Conservation (phyloP, 2,888 invertebrate genomes). For the Mesorhabditis belari region DNA sequence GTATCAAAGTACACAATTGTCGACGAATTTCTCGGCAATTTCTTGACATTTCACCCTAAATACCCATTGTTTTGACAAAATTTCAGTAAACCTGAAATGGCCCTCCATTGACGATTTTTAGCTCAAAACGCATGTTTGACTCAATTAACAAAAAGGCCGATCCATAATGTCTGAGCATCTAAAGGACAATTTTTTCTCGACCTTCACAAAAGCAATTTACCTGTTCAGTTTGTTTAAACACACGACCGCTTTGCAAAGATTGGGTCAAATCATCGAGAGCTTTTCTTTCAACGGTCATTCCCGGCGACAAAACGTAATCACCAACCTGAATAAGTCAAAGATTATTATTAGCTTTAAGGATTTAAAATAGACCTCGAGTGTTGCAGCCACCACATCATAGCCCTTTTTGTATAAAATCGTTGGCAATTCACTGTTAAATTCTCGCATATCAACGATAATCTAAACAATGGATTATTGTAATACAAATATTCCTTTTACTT, state of each 20-base stretch:
- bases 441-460: constrained; percentile 87
- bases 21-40: constrained; percentile 43
- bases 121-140: constrained; percentile 42
- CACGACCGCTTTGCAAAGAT: constrained; percentile 83
- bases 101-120: constrained; percentile 45
- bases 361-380: constrained; percentile 25
- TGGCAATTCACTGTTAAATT: constrained; percentile 92
- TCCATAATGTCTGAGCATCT: constrained; percentile 49
- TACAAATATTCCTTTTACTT: constrained; percentile 5
- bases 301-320: constrained; percentile 91
- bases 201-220: constrained; percentile 11
- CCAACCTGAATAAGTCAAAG: constrained; percentile 62
- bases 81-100: constrained; percentile 33
- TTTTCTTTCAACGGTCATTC: constrained; percentile 92
- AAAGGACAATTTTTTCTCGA: constrained; percentile 6
- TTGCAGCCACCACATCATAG: constrained; percentile 70
- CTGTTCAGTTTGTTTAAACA: constrained; percentile 82
- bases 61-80: too few relatives aligned
- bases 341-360: not conserved
- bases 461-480: constrained; percentile 18
- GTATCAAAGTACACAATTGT: constrained; percentile 74
- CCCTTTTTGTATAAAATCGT: constrained; percentile 84
- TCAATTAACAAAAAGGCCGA: constrained; percentile 45
- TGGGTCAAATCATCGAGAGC: constrained; percentile 82
- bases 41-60: constrained; percentile 48